phyloP scores from a whole-genome alignment of 2,113 vertebrate species.

The Hippopotamus amphibius region DNA sequence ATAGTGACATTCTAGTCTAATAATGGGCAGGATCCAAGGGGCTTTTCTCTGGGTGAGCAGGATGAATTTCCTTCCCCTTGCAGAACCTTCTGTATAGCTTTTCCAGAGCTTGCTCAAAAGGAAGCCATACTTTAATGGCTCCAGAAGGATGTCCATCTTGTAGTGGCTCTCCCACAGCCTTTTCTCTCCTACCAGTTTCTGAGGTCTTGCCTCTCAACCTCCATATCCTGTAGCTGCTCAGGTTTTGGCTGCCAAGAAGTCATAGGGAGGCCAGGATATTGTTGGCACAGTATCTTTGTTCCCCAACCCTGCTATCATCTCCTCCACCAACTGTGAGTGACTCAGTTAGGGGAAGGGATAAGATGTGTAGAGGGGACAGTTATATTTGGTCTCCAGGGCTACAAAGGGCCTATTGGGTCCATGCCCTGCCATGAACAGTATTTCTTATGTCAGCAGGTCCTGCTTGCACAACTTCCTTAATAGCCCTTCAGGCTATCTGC shows the following conservation, averaged over 20 bases:
- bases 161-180: neutral
- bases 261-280: neutral
- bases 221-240: neutral
- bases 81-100: neutral
- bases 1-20: neutral
- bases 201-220: neutral
- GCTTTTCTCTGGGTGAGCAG: neutral
- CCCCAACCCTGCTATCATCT: neutral
- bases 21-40: neutral
- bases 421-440: neutral
- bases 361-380: neutral
- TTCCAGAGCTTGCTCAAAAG: neutral
- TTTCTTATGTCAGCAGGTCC: constrained; percentile 45
- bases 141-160: neutral
- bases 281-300: neutral
- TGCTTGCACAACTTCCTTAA: neutral
- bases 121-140: neutral
- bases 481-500: neutral
- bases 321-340: neutral
- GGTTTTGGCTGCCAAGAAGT: neutral
- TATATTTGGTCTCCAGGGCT: constrained; percentile 33
- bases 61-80: neutral
- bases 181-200: neutral
- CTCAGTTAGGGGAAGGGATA: constrained; percentile 1
- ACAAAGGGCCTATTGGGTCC: constrained; percentile 18